Percentiles rank a stretch among this genome's conserved stretches.
These are phyloP conservation scores for Phylloscopus whistleri DNA, from an alignment of 2,113 vertebrate species.

Conservation along the genomic window DNA sequence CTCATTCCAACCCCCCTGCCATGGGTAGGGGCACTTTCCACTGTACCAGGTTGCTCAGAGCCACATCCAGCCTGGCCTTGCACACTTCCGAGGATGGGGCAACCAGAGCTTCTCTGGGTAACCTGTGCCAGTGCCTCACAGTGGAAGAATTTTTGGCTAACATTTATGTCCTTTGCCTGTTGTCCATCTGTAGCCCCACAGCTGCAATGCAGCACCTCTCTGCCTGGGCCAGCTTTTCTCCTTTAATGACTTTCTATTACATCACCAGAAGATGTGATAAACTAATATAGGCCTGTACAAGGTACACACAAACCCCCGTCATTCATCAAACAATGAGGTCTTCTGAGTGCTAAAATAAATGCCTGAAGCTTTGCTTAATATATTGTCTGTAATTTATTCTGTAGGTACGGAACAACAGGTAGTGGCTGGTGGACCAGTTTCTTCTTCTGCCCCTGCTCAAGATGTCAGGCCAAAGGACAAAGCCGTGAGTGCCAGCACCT, in stretches of 20 bases:
- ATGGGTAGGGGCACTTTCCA: not conserved
- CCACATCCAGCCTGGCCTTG: not conserved
- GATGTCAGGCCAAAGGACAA: conserved; percentile 90
- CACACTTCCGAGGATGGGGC: not conserved
- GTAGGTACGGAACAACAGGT: conserved; percentile 72
- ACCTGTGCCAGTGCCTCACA: not conserved
- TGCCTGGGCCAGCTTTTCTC: not conserved
- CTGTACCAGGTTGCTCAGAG: not conserved
- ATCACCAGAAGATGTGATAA: not conserved
- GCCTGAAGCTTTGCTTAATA: not conserved
- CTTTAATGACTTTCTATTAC: not conserved
- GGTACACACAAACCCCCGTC: fast-evolving
- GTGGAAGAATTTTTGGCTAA: not conserved
- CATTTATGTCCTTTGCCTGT: not conserved
- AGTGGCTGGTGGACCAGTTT: conserved; percentile 5
- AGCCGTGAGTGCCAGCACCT: conserved; percentile 10
- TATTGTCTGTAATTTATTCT: not conserved
- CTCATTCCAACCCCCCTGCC: fast-evolving
- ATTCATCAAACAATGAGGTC: fast-evolving
- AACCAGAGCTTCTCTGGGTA: not conserved
- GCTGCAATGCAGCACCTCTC: not conserved
- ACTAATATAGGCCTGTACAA: not conserved
- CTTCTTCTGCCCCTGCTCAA: conserved; percentile 69
- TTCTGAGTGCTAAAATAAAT: not conserved
- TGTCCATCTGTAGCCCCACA: not conserved